Conservation (phyloP, 2,888 invertebrate genomes). For the Hymenopus coronatus region DNA sequence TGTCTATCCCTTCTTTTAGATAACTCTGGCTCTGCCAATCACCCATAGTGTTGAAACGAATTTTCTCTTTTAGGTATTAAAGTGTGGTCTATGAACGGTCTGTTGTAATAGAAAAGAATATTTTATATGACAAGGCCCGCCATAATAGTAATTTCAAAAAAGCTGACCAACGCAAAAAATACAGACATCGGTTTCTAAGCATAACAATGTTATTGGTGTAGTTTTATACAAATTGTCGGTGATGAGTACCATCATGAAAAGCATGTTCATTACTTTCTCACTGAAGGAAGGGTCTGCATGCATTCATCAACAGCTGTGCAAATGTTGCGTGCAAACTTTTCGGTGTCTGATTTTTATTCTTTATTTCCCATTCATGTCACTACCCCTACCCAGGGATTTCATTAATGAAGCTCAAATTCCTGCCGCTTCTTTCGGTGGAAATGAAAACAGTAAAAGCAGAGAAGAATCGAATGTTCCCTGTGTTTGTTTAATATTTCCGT, state of each 20-base stretch:
- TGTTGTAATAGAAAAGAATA: too few relatives aligned
- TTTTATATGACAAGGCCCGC: too few relatives aligned
- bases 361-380: neutral
- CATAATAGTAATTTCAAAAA: too few relatives aligned
- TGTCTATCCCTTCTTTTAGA: too few relatives aligned
- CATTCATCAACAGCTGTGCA: neutral
- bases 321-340: neutral
- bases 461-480: neutral
- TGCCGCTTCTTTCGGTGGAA: neutral
- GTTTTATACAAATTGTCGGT: too few relatives aligned
- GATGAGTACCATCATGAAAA: neutral
- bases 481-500: neutral
- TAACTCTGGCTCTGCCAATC: too few relatives aligned
- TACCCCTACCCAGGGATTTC: neutral
- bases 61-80: too few relatives aligned
- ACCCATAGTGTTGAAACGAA: too few relatives aligned
- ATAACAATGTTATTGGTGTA: too few relatives aligned
- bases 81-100: too few relatives aligned
- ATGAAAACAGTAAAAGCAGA: neutral
- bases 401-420: neutral
- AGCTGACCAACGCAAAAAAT: too few relatives aligned
- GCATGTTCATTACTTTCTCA: neutral
- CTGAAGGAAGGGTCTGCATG: neutral
- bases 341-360: neutral
- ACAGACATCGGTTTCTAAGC: too few relatives aligned